Conservation (phyloP, 2,888 invertebrate species). For the Conchocele bisecta region DNA sequence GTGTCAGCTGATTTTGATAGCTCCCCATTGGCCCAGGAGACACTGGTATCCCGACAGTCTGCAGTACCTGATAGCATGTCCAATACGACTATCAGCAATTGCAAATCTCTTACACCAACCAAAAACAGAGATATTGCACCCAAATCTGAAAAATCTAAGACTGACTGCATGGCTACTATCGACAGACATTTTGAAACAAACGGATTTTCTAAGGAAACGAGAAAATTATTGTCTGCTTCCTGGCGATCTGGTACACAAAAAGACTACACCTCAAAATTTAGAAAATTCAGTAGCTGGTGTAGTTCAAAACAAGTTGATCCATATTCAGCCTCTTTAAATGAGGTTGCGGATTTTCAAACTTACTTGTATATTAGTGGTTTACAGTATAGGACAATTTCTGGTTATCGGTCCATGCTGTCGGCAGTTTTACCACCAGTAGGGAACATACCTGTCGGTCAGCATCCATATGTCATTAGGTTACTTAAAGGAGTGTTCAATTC, state of each 20-base stretch:
- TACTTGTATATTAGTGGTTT: constrained; percentile 12
- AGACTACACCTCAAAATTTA: constrained; percentile 29
- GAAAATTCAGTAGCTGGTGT: constrained; percentile 33
- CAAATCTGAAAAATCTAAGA: constrained; percentile 32
- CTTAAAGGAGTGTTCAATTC: constrained; percentile 25
- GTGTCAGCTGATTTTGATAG: constrained; percentile 36
- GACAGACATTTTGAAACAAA: constrained; percentile 26
- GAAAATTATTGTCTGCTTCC: constrained; percentile 25
- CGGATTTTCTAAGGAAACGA: constrained; percentile 33
- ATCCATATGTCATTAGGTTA: constrained; percentile 14
- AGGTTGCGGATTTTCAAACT: constrained; percentile 7
- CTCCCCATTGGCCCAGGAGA: constrained; percentile 36
- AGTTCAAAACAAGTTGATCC: constrained; percentile 25
- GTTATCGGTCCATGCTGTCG: constrained; percentile 29
- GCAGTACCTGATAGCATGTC: constrained; percentile 18
- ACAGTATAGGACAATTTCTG: constrained; percentile 23
- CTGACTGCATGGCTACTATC: constrained; percentile 49
- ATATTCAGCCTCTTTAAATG: constrained; percentile 8
- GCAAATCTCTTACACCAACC: constrained; percentile 37
- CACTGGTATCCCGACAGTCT: constrained; percentile 39
- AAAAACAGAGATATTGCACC: constrained; percentile 33
- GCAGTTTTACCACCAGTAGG: constrained; percentile 1
- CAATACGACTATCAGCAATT: constrained; percentile 21
- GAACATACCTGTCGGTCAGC: constrained; percentile 21
- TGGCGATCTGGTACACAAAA: constrained; percentile 33